Base-by-base conservation (phyloP, 2,888 invertebrate species). In the Macrophya annulata region DNA sequence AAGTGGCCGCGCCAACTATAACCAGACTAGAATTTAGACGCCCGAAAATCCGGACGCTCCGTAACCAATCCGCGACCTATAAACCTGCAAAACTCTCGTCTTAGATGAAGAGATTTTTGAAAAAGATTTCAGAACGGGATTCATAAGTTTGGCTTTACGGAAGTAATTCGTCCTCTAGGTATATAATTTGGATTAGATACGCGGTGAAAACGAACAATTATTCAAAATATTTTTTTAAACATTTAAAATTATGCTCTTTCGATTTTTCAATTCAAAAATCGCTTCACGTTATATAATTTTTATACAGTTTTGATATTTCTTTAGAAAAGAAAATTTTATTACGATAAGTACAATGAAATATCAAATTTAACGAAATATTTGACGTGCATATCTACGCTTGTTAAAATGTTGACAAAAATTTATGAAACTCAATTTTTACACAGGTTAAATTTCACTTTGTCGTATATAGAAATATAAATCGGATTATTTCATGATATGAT, bases 1-100 rank as follows among this genome's bases (percentile, higher is more conserved):
- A 83, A 83, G 68, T 83, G 83, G 65, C 83, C 68, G 83, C 25
- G 81, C 81, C 62, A 81, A 81, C 81, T 81, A 81, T 81, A 81
- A 31, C 59, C 21, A 40, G 81, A 59, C n/a, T 17, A 62, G 43
- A 81, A 81, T 62, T 51, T 51, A 40, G 81, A 81, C 81, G 62
- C 31, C 45, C 43, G 17, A 43, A 43, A 15, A 17, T 37, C 77
- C 51, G 31, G 40, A 71, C 40, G 71, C 43, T 17, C 71, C 25
- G 40, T 74, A 25, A 77, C 37, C 17, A 43, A 77, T 77, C 51
- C 77, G 55, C 31, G 77, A 77, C 55, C 77, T 51, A 77, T 12
- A 74, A 74, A 74, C 72, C 48, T 37, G 55, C 43, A 45, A 10
- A 77, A 31, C 77, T 15, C 31, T 17, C 6, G 3, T 9, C 45